Conservation (phyloP, 2,113 vertebrate species). For the Oophaga pumilio region DNA sequence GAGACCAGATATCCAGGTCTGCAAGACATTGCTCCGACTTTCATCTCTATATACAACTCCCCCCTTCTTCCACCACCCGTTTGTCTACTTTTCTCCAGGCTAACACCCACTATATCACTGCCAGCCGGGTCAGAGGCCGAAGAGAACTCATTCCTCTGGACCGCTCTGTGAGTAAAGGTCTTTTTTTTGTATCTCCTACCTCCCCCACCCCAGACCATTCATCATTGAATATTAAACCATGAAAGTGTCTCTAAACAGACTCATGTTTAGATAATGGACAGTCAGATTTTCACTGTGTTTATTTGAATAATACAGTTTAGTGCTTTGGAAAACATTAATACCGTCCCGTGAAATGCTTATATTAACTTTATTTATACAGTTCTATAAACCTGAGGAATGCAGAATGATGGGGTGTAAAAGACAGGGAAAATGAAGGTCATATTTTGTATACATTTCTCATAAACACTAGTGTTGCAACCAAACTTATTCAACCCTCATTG, state of each 20-base stretch:
- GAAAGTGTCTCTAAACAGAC: constrained; percentile 30
- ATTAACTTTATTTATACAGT: constrained; percentile 31
- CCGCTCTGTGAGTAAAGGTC: background rate
- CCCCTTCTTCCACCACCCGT: background rate
- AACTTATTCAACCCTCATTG: background rate
- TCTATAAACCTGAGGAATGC: background rate
- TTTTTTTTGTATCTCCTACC: background rate
- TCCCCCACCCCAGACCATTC: constrained; percentile 9
- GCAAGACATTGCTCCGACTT: constrained; percentile 27
- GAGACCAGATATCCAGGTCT: constrained; percentile 3
- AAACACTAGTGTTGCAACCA: background rate
- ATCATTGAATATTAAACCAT: background rate
- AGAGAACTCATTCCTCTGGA: background rate
- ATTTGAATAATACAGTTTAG: constrained; percentile 21
- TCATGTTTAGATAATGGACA: background rate
- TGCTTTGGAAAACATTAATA: background rate
- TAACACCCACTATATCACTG: constrained; percentile 21
- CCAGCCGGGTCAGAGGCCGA: constrained; percentile 46
- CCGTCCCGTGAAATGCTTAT: background rate
- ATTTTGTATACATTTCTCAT: background rate
- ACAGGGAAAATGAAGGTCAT: background rate
- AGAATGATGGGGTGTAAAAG: background rate
- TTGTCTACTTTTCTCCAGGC: constrained; percentile 13
- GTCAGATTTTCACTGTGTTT: background rate
- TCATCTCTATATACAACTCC: constrained; percentile 8